Evolutionary conservation across 2,797 vertebrate species (phyloP).

Genomic region (Neosalanx taihuensis): DNA sequence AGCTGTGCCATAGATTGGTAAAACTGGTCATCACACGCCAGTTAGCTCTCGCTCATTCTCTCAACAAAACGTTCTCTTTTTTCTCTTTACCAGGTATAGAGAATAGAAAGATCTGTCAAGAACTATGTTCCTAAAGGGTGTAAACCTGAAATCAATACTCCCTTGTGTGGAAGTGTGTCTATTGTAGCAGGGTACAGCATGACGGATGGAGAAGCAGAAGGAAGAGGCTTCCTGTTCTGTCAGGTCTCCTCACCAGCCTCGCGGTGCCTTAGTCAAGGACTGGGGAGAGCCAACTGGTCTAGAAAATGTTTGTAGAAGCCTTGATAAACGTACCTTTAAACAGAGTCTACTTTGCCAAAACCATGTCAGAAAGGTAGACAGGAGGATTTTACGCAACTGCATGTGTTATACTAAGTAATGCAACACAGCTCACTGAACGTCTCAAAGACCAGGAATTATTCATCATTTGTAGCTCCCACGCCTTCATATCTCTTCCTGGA

Average conservation of each 20-base stretch:
- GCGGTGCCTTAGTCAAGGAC: neutral
- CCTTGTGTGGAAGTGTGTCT: neutral
- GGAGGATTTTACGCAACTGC: neutral
- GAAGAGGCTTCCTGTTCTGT: neutral
- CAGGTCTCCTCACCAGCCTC: neutral
- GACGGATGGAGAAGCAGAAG: neutral
- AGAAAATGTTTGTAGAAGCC: neutral
- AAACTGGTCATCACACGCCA: conserved; percentile 65
- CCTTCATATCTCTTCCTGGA: neutral
- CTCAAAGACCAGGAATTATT: neutral
- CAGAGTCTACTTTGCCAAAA: no score
- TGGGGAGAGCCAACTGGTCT: neutral
- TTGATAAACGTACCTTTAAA: neutral
- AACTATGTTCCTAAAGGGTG: neutral
- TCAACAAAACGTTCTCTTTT: neutral
- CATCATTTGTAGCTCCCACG: neutral
- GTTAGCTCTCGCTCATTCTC: conserved; percentile 37
- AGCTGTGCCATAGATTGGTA: conserved; percentile 68
- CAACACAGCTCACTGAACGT: neutral
- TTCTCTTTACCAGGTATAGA: neutral
- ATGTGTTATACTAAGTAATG: neutral
- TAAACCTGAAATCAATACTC: neutral
- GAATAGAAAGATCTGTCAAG: neutral
- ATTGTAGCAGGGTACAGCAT: neutral
- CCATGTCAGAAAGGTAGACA: neutral